Percentiles rank a stretch among this genome's conserved stretches.
Evolutionary conservation across 1,140 invertebrate genomes (phyloP).

Genomic region (Hormaphis cornu): DNA sequence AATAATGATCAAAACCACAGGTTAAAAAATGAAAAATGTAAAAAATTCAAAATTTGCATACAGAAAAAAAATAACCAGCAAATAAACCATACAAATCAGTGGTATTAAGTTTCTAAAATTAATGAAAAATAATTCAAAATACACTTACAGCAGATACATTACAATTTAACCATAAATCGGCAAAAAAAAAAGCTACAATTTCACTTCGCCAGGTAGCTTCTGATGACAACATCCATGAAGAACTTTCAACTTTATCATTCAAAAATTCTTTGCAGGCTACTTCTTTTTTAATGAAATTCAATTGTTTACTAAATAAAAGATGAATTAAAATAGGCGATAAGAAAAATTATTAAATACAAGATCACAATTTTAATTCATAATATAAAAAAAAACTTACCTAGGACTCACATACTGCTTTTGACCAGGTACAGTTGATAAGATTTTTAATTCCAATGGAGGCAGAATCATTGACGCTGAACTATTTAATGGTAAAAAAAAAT

Average conservation of each 20-base stretch:
- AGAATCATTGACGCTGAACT: background rate
- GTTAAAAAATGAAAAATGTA: too few species aligned
- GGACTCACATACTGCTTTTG: slow-evolving; percentile 1
- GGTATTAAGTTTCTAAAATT: too few species aligned
- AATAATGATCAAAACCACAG: too few species aligned
- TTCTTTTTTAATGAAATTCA: slow-evolving; percentile 15
- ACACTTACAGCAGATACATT: background rate
- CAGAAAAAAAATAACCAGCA: too few species aligned
- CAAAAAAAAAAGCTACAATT: background rate
- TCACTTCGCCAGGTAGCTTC: slow-evolving; percentile 27
- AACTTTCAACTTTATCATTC: background rate
- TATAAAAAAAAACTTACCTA: background rate
- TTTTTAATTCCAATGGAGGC: background rate
- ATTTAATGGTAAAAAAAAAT: background rate
- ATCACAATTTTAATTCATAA: background rate
- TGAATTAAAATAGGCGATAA: background rate
- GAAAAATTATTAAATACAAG: background rate
- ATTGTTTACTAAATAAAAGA: background rate
- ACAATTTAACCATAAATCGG: slow-evolving; percentile 11
- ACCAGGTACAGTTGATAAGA: background rate
- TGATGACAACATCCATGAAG: background rate
- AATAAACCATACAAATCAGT: too few species aligned
- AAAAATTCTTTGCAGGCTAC: background rate
- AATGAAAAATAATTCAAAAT: too few species aligned
- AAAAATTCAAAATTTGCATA: too few species aligned